phyloP scores from a whole-genome alignment of 1,140 invertebrate species.

The Pseudomyrmex cubaensis region DNA sequence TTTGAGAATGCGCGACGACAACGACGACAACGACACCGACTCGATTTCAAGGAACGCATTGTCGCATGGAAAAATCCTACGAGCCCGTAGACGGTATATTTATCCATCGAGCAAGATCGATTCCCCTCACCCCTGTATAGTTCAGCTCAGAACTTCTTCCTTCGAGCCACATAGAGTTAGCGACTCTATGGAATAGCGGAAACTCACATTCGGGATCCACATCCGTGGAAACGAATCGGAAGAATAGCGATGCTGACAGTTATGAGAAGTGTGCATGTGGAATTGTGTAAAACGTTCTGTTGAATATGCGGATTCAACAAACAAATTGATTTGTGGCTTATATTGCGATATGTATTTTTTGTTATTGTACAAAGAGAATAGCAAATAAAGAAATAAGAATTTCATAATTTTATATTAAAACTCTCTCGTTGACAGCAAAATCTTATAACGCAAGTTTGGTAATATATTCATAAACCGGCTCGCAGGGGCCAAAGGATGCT shows the following conservation, averaged over 20 bases:
- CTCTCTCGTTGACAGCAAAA: conserved; percentile 10
- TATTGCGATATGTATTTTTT: neutral
- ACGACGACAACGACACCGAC: conserved; percentile 7
- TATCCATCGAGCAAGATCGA: conserved; percentile 39
- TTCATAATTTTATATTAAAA: conserved; percentile 35
- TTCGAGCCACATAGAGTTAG: neutral
- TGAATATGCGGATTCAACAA: neutral
- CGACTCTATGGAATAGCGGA: neutral
- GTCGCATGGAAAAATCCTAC: conserved; percentile 39
- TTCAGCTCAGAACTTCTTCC: neutral
- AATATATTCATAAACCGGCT: conserved; percentile 15
- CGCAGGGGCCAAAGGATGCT: neutral
- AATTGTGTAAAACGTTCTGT: neutral
- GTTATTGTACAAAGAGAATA: neutral
- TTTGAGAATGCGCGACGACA: conserved; percentile 57
- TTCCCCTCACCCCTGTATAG: neutral
- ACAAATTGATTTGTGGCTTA: neutral
- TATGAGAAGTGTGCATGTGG: neutral
- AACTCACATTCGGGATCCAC: neutral
- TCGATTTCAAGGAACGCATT: conserved; percentile 56
- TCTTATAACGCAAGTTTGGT: neutral
- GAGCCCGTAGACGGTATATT: conserved; percentile 16
- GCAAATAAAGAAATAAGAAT: conserved; percentile 11
- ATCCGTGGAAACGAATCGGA: neutral
- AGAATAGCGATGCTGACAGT: neutral